A percentile compares a stretch with the other conserved stretches of the same genome.
Evolutionary conservation across 2,113 vertebrate genomes (phyloP).

Genomic region (Solenodon paradoxus): DNA sequence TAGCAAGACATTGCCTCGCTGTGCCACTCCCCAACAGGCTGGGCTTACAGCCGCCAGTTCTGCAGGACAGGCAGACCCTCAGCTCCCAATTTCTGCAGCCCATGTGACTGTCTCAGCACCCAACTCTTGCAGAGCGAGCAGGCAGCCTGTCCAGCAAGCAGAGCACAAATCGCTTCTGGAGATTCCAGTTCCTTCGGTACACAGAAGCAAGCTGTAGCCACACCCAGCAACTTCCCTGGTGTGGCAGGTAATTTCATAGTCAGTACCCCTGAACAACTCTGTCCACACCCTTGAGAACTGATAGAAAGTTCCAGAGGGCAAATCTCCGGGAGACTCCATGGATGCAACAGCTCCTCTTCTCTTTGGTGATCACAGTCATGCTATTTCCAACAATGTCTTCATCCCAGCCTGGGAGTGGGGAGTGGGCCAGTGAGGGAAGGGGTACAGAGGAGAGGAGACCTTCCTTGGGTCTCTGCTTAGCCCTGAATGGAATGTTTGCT

Average conservation of each 20-base stretch:
- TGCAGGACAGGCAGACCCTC: no score
- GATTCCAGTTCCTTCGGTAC: not conserved
- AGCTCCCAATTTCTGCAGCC: not conserved
- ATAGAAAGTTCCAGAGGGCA: not conserved
- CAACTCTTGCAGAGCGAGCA: not conserved
- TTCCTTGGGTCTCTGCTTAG: not conserved
- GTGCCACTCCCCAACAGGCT: accelerated
- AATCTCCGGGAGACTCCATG: not conserved
- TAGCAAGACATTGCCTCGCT: accelerated
- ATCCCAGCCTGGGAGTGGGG: not conserved
- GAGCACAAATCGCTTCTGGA: not conserved
- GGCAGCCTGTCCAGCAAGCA: not conserved
- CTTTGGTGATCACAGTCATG: no score
- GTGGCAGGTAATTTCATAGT: not conserved
- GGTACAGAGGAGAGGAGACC: no score
- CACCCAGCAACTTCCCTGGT: not conserved
- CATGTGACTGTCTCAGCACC: not conserved
- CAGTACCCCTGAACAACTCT: not conserved
- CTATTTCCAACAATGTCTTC: not conserved
- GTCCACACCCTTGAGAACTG: not conserved
- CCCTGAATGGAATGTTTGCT: not conserved
- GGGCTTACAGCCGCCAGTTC: accelerated
- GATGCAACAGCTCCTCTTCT: accelerated
- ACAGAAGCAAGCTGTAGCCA: accelerated
- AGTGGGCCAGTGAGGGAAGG: accelerated